Evolutionary conservation across 2,113 vertebrate genomes (phyloP).

Genomic region (Callipepla squamata): DNA sequence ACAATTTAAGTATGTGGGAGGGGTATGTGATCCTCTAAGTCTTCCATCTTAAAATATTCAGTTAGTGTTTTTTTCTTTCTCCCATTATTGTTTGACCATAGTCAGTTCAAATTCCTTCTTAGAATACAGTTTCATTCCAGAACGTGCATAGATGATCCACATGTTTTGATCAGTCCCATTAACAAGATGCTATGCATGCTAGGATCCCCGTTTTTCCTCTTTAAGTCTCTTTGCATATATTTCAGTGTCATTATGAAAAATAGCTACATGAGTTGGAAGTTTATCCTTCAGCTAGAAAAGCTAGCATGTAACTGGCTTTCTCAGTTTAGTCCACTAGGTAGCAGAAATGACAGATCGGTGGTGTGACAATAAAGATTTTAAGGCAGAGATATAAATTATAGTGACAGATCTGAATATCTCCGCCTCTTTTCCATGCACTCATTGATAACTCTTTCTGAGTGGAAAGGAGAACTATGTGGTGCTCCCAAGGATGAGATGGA

Average conservation of each 20-base stretch:
- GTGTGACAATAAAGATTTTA: neutral
- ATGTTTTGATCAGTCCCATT: neutral
- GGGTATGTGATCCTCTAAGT: neutral
- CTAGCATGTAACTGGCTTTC: neutral
- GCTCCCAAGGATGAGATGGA: neutral
- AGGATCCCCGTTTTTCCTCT: neutral
- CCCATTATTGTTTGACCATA: neutral
- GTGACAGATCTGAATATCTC: neutral
- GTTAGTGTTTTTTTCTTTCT: neutral
- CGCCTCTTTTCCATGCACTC: accelerated
- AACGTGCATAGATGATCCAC: neutral
- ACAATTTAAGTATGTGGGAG: neutral
- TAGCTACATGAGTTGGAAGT: neutral
- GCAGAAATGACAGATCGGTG: neutral
- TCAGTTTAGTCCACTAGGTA: neutral
- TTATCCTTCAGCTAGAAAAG: neutral
- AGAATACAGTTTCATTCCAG: neutral
- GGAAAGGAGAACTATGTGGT: neutral
- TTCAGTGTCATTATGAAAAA: neutral
- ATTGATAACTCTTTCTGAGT: neutral
- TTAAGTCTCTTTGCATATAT: neutral
- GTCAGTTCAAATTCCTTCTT: neutral
- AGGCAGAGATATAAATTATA: neutral
- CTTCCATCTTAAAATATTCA: neutral
- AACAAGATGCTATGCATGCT: neutral